Percentiles rank a stretch among this genome's conserved stretches.
Evolutionary conservation across 2,113 vertebrate genomes (phyloP).

Genomic region (Furnarius figulus): DNA sequence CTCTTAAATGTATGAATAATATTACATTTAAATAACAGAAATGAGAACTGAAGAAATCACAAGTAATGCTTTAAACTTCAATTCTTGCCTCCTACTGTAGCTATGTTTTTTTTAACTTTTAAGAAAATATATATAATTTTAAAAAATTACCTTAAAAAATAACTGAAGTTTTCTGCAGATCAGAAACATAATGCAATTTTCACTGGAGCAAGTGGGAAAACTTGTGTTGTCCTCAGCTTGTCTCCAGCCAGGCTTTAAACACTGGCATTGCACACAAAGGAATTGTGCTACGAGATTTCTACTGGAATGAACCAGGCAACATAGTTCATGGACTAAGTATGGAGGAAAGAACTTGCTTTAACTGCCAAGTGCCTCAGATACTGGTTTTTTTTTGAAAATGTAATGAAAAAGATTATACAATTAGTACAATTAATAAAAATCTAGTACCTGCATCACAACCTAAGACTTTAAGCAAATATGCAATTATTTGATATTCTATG

Average conservation of each 20-base stretch:
- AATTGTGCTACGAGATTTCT: neutral
- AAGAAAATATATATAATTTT: neutral
- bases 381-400: neutral
- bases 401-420: neutral
- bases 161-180: neutral
- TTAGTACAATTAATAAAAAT: neutral
- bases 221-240: neutral
- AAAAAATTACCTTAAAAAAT: neutral
- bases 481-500: neutral
- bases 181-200: neutral
- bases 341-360: neutral
- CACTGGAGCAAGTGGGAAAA: neutral
- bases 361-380: neutral
- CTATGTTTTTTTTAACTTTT: neutral
- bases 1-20: neutral
- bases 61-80: neutral
- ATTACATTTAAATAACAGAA: neutral
- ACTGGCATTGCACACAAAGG: no score
- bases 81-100: neutral
- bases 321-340: neutral
- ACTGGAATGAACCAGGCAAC: neutral
- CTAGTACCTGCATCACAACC: neutral
- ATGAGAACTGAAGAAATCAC: neutral
- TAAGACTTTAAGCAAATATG: neutral
- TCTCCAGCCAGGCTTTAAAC: neutral